phyloP scores from a whole-genome alignment of 2,113 vertebrate genomes.

The Petrocephalus microphthalmus region DNA sequence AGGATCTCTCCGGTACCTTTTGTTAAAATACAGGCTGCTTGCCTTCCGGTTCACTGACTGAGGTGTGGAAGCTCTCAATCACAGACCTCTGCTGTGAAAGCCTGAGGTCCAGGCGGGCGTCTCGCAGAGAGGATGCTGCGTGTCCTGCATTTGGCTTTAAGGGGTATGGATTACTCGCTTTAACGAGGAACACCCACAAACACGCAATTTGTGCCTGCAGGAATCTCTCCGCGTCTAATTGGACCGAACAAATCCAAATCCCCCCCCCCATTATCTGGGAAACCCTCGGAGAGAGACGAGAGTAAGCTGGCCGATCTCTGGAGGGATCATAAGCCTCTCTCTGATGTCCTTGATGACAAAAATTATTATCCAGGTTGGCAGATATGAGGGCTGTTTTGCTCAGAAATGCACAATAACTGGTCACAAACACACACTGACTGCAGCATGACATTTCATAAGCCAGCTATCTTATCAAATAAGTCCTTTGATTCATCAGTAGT shows the following conservation, averaged over 20 bases:
- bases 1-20: neutral
- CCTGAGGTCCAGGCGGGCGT: too few species aligned
- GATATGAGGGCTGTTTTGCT: neutral
- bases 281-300: neutral
- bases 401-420: neutral
- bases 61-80: neutral
- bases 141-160: neutral
- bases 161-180: neutral
- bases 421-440: neutral
- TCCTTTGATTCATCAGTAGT: slow-evolving; percentile 49
- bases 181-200: neutral
- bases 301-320: neutral
- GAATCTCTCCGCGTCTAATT: slow-evolving; percentile 7
- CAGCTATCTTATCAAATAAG: slow-evolving; percentile 44
- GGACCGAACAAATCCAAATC: neutral
- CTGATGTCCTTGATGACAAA: neutral
- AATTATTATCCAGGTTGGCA: neutral
- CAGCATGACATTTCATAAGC: neutral
- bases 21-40: neutral
- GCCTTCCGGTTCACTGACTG: neutral
- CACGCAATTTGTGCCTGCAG: neutral
- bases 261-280: neutral
- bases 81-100: neutral
- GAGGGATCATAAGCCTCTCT: neutral
- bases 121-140: neutral